Conservation (phyloP, 2,113 vertebrate species). For the Oryzias celebensis region DNA sequence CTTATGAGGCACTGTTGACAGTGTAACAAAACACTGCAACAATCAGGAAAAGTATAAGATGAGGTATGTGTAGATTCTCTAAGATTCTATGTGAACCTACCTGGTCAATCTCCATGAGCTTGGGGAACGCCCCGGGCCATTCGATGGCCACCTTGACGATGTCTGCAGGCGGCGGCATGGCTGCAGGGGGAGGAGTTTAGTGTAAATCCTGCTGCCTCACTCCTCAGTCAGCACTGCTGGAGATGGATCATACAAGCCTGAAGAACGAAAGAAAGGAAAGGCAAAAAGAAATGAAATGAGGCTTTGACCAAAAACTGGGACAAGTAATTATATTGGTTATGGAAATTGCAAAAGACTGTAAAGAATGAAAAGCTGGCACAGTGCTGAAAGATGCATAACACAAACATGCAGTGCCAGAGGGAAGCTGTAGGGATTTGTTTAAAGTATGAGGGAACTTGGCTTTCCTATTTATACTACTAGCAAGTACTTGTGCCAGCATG, state of each 20-base stretch:
- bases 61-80: too few relatives aligned
- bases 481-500: too few relatives aligned
- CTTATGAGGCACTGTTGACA: conserved; percentile 5
- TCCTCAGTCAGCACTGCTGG: conserved; percentile 44
- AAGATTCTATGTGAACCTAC: conserved; percentile 71
- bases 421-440: not conserved
- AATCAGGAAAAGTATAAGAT: not conserved
- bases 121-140: conserved; percentile 94
- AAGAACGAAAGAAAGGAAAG: not conserved
- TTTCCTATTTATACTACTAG: too few relatives aligned
- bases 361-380: not conserved
- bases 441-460: too few relatives aligned
- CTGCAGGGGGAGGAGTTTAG: conserved; percentile 72
- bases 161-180: conserved; percentile 95
- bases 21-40: conserved; percentile 17
- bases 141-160: conserved; percentile 98
- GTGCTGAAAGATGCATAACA: conserved; percentile 23
- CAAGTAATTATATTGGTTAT: not conserved
- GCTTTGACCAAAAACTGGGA: conserved; percentile 21
- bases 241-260: conserved; percentile 75
- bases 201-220: conserved; percentile 63
- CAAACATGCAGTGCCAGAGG: not conserved
- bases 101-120: conserved; percentile 99
- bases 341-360: not conserved
- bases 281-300: conserved; percentile 7